These are phyloP conservation scores for Cremastobaeus sp. DNA, from an alignment of 2,888 invertebrate genomes.

Conservation along the genomic window DNA sequence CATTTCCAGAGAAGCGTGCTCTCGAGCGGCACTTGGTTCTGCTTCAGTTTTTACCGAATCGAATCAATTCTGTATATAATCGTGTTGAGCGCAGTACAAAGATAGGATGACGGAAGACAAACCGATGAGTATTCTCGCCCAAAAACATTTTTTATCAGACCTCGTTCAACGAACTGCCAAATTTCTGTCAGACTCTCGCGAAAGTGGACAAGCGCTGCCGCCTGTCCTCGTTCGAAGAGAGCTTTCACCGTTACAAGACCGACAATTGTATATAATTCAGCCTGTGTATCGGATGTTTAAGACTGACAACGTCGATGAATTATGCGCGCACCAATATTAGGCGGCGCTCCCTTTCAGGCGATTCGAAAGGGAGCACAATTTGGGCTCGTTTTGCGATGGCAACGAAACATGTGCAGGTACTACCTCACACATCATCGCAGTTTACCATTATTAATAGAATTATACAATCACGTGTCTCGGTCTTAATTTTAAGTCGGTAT, in stretches of 20 bases:
- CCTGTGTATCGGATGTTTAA: conserved; percentile 41
- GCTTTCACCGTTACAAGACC: conserved; percentile 6
- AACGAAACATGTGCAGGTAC: conserved; percentile 10
- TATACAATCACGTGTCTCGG: conserved; percentile 31
- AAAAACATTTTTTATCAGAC: conserved; percentile 10
- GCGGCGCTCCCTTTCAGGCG: too few relatives aligned
- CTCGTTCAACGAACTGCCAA: conserved; percentile 33
- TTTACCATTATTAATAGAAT: too few relatives aligned
- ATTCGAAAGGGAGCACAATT: conserved; percentile 8
- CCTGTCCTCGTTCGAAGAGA: not conserved
- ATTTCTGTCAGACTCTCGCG: conserved; percentile 28
- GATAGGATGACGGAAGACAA: conserved; percentile 16
- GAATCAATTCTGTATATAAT: conserved; percentile 38
- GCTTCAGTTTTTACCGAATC: too few relatives aligned
- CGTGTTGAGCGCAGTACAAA: conserved; percentile 26
- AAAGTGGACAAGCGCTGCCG: not conserved
- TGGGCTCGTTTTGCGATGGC: conserved; percentile 9
- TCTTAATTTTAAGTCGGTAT: conserved; percentile 27
- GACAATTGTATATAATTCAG: conserved; percentile 24
- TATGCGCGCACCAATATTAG: conserved; percentile 32
- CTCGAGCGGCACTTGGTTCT: too few relatives aligned
- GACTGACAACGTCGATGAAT: conserved; percentile 43
- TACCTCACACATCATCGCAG: not conserved
- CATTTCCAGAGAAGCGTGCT: too few relatives aligned
- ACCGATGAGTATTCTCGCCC: conserved; percentile 15